A percentile compares a stretch with the other conserved stretches of the same genome.
Evolutionary conservation across 2,113 vertebrate species (phyloP).

Genomic region (Phalacrocorax aristotelis): DNA sequence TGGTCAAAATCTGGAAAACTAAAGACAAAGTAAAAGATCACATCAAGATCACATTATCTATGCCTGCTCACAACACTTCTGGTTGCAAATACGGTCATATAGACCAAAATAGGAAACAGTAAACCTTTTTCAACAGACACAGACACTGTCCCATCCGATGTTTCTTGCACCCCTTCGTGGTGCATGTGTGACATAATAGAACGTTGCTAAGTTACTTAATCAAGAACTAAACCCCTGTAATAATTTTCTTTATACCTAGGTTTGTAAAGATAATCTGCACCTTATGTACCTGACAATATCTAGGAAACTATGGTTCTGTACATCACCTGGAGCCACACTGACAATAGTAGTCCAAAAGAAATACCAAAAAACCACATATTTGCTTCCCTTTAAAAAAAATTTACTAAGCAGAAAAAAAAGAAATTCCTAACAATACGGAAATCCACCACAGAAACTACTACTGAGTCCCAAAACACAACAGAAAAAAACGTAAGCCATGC

Average conservation of each 20-base stretch:
- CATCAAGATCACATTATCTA: background rate
- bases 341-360: background rate
- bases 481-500: background rate
- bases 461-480: background rate
- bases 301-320: background rate
- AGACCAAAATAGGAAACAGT: background rate
- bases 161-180: background rate
- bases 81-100: background rate
- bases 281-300: background rate
- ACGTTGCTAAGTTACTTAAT: background rate
- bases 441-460: background rate
- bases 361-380: background rate
- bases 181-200: background rate
- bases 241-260: background rate
- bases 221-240: background rate
- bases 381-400: background rate
- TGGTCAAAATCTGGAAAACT: background rate
- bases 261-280: background rate
- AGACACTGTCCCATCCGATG: background rate
- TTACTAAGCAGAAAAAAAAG: background rate
- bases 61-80: background rate
- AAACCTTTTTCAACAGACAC: background rate
- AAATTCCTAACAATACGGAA: background rate
- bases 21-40: background rate
- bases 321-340: background rate